These are phyloP conservation scores for Hippolais icterina DNA, from an alignment of 2,113 vertebrate species.

Conservation along the genomic window DNA sequence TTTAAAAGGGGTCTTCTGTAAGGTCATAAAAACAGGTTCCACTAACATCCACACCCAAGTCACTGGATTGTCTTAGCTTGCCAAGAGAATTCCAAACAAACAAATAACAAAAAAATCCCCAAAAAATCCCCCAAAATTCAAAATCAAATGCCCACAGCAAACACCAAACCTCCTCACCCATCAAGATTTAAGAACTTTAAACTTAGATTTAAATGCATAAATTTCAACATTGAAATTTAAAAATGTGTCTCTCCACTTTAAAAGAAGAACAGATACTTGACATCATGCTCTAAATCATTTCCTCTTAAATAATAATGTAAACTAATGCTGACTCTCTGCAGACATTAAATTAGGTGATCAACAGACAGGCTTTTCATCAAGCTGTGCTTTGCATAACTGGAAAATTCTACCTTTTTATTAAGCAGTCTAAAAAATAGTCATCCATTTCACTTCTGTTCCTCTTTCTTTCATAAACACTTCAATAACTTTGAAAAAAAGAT, in stretches of 20 bases:
- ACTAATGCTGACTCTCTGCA: neutral
- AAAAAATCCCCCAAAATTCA: neutral
- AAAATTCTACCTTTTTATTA: constrained; percentile 3
- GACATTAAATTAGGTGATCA: neutral
- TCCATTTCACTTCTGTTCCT: neutral
- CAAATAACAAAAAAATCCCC: neutral
- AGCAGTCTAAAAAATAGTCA: neutral
- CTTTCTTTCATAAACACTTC: neutral
- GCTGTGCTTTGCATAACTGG: neutral
- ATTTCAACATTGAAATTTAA: neutral
- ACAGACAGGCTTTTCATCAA: neutral
- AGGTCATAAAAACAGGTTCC: neutral
- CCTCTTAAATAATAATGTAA: neutral
- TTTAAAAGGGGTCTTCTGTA: neutral
- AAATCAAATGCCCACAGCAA: neutral
- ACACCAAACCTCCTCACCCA: neutral
- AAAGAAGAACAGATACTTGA: neutral
- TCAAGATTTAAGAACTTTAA: neutral
- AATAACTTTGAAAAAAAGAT: neutral
- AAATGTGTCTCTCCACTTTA: neutral
- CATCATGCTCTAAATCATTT: neutral
- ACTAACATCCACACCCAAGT: neutral
- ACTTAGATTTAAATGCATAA: neutral
- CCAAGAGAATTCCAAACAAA: neutral
- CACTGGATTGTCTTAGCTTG: neutral